A percentile compares a stretch with the other conserved stretches of the same genome.
Conservation (phyloP, 2,113 vertebrate species). For the Tetrao urogallus region DNA sequence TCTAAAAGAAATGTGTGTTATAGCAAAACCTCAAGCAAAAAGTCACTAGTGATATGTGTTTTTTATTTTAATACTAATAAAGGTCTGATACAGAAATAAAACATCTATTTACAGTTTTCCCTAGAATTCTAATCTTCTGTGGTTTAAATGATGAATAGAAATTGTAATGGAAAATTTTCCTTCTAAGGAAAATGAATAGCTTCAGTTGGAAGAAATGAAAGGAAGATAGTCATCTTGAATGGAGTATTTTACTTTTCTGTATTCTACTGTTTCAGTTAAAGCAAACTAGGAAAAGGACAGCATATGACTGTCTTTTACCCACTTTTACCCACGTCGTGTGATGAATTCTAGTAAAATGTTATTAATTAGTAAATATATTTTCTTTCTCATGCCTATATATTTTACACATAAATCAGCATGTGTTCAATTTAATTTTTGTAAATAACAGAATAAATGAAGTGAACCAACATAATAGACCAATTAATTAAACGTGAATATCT, state of each 20-base stretch:
- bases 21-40: slow-evolving; percentile 4
- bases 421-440: neutral
- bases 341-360: neutral
- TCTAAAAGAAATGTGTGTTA: neutral
- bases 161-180: neutral
- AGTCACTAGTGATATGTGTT: neutral
- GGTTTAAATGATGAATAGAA: neutral
- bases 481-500: neutral
- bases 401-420: neutral
- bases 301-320: no score
- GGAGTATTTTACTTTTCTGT: neutral
- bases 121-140: neutral
- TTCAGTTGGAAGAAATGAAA: neutral
- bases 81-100: neutral
- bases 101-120: neutral
- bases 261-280: neutral
- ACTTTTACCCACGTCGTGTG: neutral
- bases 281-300: neutral
- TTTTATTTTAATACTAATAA: neutral
- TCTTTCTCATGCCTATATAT: neutral
- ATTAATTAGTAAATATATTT: neutral
- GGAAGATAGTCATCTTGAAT: neutral
- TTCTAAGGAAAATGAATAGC: neutral
- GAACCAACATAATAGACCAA: neutral
- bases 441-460: neutral